Conservation (phyloP, 2,888 invertebrate genomes). For the Synanthedon formicaeformis region DNA sequence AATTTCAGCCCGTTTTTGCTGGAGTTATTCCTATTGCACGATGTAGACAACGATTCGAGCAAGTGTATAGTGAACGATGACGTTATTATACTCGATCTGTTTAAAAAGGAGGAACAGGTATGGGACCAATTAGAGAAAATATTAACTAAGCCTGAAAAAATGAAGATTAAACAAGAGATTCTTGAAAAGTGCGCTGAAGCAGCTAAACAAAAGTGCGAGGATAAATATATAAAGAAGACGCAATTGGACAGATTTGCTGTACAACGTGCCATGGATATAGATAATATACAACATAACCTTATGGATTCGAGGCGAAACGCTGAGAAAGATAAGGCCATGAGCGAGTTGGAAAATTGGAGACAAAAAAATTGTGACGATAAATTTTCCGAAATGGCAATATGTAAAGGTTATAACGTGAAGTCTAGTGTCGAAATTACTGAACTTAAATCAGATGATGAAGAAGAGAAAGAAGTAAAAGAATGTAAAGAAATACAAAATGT, state of each 20-base stretch:
- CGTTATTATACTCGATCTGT: constrained; percentile 74
- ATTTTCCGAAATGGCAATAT: constrained; percentile 1
- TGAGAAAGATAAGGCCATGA: constrained; percentile 74
- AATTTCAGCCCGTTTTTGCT: constrained; percentile 80
- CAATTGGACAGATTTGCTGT: constrained; percentile 69
- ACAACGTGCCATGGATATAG: constrained; percentile 60
- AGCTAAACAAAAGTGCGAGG: constrained; percentile 66
- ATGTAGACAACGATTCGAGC: constrained; percentile 73
- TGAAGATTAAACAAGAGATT: constrained; percentile 66
- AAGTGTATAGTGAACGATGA: constrained; percentile 74
- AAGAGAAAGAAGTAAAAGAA: constrained; percentile 6
- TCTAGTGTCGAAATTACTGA: constrained; percentile 29
- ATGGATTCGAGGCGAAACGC: constrained; percentile 74
- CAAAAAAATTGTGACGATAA: constrained; percentile 17
- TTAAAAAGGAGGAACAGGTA: constrained; percentile 64
- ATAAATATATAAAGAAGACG: constrained; percentile 59
- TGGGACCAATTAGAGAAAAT: constrained; percentile 73
- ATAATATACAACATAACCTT: constrained; percentile 60
- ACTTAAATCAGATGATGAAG: constrained; percentile 24
- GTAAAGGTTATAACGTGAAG: background rate
- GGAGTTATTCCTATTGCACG: constrained; percentile 76
- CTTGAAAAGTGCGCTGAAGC: constrained; percentile 68
- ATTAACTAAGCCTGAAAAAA: constrained; percentile 69
- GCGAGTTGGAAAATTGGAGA: constrained; percentile 75
- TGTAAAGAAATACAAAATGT: constrained; percentile 7